Evolutionary conservation across 1,140 invertebrate species (phyloP), one percentile per base, ranked within the genome.

Genomic region (Drosophila punjabiensis): DNA sequence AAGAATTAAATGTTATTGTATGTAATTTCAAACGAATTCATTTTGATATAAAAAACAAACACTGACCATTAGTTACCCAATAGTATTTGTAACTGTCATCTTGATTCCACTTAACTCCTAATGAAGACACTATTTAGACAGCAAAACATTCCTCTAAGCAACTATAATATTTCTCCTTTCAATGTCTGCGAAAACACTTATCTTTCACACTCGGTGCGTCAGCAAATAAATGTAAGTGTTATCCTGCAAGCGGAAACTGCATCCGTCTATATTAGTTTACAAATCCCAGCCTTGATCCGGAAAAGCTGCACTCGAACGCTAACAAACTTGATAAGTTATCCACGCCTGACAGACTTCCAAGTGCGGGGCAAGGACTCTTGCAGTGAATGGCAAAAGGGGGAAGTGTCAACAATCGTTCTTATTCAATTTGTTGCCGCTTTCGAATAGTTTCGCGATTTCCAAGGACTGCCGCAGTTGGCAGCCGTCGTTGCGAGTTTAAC

Each of bases 371-470:
- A 55, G 52, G 35, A n/a, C 55, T 35, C 43, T 39, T 10, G n/a
- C 33, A 37, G n/a, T 50, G 47, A 56, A 47, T 64, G 66, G 50
- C 18, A 53, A 39, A 39, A 14, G 35, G 10, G 28, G 5, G 39
- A 80, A 80, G 76, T 87, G 84, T 43, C 81, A 79, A 76, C 55
- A 52, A 66, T 81, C 59, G 80, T 84, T 75, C 73, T 69, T 76
- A 84, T 85, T 78, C 69, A 89, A 88, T 85, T 89, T 89, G 63
- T 66, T 68, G 58, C 50, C 41, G 41, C 71, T 39, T 74, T 74
- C 69, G 52, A 74, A 74, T 62, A 81, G 45, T 75, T 75, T 43
- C 47, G 65, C 53, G 56, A 52, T 67, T 62, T 62, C 32, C 41
- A 59, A 53, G 64, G 58, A 50, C 64, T 33, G 55, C 35, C 28